A percentile compares a stretch with the other conserved stretches of the same genome.
These are phyloP conservation scores for Pituophis catenifer DNA, from an alignment of 2,113 vertebrate species.

Conservation along the genomic window DNA sequence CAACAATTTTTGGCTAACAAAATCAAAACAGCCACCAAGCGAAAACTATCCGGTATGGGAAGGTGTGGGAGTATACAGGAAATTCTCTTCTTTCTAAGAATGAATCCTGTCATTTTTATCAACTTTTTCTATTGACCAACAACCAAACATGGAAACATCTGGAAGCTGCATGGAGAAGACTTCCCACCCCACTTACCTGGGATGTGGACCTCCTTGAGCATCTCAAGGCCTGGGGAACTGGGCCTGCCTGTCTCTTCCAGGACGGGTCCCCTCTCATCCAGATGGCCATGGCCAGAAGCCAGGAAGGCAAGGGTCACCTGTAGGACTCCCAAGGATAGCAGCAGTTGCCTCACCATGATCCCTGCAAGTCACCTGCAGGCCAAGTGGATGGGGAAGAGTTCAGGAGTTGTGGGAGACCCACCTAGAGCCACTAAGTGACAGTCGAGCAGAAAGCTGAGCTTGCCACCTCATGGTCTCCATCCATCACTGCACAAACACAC, in stretches of 20 bases:
- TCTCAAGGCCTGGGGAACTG: slow-evolving; percentile 46
- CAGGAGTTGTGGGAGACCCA: background rate
- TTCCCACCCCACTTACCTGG: slow-evolving; percentile 59
- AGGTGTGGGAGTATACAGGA: background rate
- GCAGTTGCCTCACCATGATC: slow-evolving; percentile 66
- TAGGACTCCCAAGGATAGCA: slow-evolving; percentile 70
- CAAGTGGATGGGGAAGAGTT: background rate
- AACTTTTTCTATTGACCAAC: background rate
- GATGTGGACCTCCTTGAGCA: slow-evolving; percentile 13
- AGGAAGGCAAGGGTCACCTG: slow-evolving; percentile 60
- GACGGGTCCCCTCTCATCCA: slow-evolving; percentile 18
- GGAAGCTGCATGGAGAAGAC: background rate
- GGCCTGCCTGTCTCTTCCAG: slow-evolving; percentile 50
- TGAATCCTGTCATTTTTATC: background rate
- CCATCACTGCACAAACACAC: background rate
- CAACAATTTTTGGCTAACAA: background rate
- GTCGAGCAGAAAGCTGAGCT: background rate
- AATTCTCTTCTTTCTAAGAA: background rate
- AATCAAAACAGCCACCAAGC: background rate
- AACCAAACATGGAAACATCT: background rate
- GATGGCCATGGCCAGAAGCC: slow-evolving; percentile 26
- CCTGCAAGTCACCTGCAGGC: slow-evolving; percentile 7
- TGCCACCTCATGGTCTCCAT: background rate
- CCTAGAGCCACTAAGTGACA: background rate
- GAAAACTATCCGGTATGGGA: background rate